Base-by-base conservation (phyloP, 2,888 invertebrate genomes). In the Saturnia japonica region DNA sequence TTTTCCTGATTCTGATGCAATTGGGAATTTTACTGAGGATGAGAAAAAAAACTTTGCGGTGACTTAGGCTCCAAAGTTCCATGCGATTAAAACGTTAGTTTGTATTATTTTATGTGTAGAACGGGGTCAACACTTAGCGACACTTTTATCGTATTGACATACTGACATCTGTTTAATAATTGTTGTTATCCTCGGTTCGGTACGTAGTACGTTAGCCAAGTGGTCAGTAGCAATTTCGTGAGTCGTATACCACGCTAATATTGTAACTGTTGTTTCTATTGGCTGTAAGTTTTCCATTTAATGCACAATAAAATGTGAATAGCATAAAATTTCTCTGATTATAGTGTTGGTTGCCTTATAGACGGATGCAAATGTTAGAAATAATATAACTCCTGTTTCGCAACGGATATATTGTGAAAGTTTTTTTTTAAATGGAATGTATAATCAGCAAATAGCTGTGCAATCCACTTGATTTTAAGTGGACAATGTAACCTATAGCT, bases 151-250 rank as follows among this genome's bases (percentile, higher is more conserved):
- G 28, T 60, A 60, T 28, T 60, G 12, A 60, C 28, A 28, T 14
- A 14, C 28, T 60, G 28, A 57, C 57, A 25, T 57, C 57, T 60
- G 57, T 60, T 28, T 60, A 28, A 14, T 60, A 60, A 60, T 60
- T 60, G 14, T 60, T 28, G 57, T 60, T 60, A 25, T 60, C 57
- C 57, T 60, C 57, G 57, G 57, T 60, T 28, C 28, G 57, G 28
- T 14, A 60, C 25, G 28, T 28, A 60, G 6, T 25, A 14, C 57
- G 14, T 28, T 60, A 60, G 2, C 25, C 25, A 28, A 60, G 25
- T 25, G 25, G 14, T 19, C 25, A 60, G 57, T 25, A 60, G 28
- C 16, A 28, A 60, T 60, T 14, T 28, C 1, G 16, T 28, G 25
- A 14, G 9, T 60, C 28, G 22, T 11, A 54, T 11, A 54, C 7